Evolutionary conservation across 2,797 vertebrate species (phyloP), one percentile per base, ranked within the genome.

Genomic region (Pangasius larnaudii): DNA sequence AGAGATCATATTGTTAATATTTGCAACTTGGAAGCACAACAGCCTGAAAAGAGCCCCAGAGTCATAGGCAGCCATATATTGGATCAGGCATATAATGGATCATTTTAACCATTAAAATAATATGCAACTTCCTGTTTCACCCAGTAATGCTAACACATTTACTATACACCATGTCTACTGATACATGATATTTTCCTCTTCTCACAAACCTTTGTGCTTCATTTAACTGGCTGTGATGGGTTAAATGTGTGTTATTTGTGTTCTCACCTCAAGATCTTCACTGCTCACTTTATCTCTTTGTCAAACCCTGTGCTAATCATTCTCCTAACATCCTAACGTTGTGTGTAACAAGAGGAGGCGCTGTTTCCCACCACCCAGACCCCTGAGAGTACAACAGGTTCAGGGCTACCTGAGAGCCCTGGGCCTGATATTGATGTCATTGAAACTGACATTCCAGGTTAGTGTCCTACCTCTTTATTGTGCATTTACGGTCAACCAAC

Each of bases 271-370:
- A 59, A 58, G 53, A 74, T 75, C 69, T 58, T 89, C 84, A 85
- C 87, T 86, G 91, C 93, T 94, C 92, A 93, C 78, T 59, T 86
- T 46, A 92, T 89, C 61, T 91, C 78, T 86, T 67, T 86, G 86
- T 94, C 92, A 87, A 86, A 88, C 89, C 90, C 87, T 93, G 87
- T 91, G 93, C 95, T 96, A 96, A 96, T 94, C 93, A 93, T 91
- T 95, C 92, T 91, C 91, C 93, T 95, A 95, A 96, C 94, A 92
- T 93, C 86, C 92, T 95, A 94, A 96, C 94, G 91, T 95, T 95
- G 93, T 96, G 94, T 95, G 95, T 96, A 96, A 96, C 95, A 96
- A 96, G 96, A 96, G 95, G 94, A 96, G 92, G 93, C 91, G 94
- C 94, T 95, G 93, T 91, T 95, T 93, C 92, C 91, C 69, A 92